These are phyloP conservation scores for Calephelis virginiensis DNA, from an alignment of 1,140 invertebrate species.

Conservation along the genomic window DNA sequence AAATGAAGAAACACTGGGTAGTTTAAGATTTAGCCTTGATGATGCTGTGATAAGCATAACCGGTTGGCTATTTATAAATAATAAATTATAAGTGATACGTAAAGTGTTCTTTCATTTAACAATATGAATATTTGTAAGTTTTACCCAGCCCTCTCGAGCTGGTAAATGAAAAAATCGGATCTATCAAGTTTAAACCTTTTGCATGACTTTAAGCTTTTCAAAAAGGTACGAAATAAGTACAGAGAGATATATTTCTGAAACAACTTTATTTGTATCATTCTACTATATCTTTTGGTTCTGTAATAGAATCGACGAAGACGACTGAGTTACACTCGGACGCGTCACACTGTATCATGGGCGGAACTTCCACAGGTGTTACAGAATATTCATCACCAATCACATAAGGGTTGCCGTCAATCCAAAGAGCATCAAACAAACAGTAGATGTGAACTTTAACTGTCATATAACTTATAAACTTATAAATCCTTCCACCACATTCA, in stretches of 20 bases:
- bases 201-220: neutral
- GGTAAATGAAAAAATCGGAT: too few relatives aligned
- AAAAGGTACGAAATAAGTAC: too few relatives aligned
- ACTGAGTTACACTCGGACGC: constrained; percentile 66
- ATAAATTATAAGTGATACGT: too few relatives aligned
- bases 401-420: constrained; percentile 70
- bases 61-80: too few relatives aligned
- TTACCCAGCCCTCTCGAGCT: too few relatives aligned
- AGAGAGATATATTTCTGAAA: neutral
- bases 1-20: too few relatives aligned
- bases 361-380: constrained; percentile 63
- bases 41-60: too few relatives aligned
- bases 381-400: constrained; percentile 72
- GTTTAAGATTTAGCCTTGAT: too few relatives aligned
- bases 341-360: constrained; percentile 65
- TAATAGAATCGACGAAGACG: constrained; percentile 66
- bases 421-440: constrained; percentile 64
- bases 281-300: constrained; percentile 63
- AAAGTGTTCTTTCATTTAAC: too few relatives aligned
- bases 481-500: constrained; percentile 66
- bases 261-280: constrained; percentile 40
- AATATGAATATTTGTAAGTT: too few relatives aligned
- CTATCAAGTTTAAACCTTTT: neutral
- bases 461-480: constrained; percentile 72
- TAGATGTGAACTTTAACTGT: constrained; percentile 71